These are phyloP conservation scores for Lordiphosa collinella DNA, from an alignment of 1,140 invertebrate genomes.

Conservation along the genomic window DNA sequence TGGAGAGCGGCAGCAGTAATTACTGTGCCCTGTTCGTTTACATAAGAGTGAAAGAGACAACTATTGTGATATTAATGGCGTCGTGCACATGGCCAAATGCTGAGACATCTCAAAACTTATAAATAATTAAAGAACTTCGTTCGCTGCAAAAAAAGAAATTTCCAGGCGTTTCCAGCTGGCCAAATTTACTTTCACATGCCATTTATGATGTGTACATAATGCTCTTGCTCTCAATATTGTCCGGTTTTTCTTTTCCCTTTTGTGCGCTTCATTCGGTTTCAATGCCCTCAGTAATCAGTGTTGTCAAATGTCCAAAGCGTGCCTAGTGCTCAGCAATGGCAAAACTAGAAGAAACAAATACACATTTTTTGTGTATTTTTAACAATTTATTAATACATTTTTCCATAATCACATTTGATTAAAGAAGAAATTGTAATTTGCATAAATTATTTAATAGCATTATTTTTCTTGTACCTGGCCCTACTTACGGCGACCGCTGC, in stretches of 20 bases:
- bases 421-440: constrained; percentile 6
- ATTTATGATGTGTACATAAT: background rate
- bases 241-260: constrained; percentile 67
- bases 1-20: constrained; percentile 54
- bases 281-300: constrained; percentile 62
- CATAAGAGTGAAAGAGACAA: constrained; percentile 61
- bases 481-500: background rate
- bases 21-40: constrained; percentile 47
- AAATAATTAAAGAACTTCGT: constrained; percentile 14
- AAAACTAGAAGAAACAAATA: background rate
- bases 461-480: background rate
- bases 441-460: background rate
- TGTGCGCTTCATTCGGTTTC: constrained; percentile 63
- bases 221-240: constrained; percentile 66
- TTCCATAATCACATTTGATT: too few species aligned
- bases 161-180: background rate
- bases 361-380: too few species aligned
- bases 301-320: constrained; percentile 33
- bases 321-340: constrained; percentile 35
- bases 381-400: too few species aligned
- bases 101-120: constrained; percentile 23
- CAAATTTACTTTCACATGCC: constrained; percentile 2
- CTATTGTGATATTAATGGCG: constrained; percentile 65
- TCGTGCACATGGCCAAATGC: constrained; percentile 66
- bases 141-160: constrained; percentile 7